Evolutionary conservation across 2,797 vertebrate species (phyloP).

Genomic region (Petrocephalus sullivani): DNA sequence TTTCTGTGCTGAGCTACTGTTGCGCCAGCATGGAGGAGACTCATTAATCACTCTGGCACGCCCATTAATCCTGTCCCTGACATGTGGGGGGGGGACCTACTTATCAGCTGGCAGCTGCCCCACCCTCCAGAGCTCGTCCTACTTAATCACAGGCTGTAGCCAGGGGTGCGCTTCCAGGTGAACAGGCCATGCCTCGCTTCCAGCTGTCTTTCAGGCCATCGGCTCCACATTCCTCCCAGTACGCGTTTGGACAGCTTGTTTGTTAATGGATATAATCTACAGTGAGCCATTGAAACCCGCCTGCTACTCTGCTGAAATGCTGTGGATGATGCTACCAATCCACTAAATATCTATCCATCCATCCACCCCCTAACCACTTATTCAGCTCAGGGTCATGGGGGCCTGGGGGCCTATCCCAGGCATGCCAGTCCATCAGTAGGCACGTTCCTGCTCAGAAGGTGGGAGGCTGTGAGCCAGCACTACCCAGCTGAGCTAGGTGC

Average conservation of each 20-base stretch:
- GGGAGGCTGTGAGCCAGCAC: not conserved
- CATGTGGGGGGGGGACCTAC: not conserved
- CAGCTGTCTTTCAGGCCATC: not conserved
- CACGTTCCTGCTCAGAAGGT: not conserved
- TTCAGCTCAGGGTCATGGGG: not conserved
- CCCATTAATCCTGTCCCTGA: conserved; percentile 21
- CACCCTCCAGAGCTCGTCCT: not conserved
- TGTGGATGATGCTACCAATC: not conserved
- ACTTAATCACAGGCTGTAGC: not conserved
- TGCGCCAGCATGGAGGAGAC: not conserved
- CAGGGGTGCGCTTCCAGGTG: not conserved
- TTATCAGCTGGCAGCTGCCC: not conserved
- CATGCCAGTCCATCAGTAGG: not conserved
- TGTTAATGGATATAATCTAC: not conserved
- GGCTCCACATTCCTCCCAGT: not conserved
- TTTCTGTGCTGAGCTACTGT: not conserved
- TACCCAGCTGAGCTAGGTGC: not conserved
- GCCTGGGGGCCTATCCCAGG: not conserved
- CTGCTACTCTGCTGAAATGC: not conserved
- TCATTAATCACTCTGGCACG: conserved; percentile 23
- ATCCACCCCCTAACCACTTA: not conserved
- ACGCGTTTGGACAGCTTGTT: not conserved
- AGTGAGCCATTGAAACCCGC: not conserved
- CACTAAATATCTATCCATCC: not conserved
- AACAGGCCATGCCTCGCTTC: not conserved